phyloP scores from a whole-genome alignment of 2,888 invertebrate species.

The Scaeva pyrastri region DNA sequence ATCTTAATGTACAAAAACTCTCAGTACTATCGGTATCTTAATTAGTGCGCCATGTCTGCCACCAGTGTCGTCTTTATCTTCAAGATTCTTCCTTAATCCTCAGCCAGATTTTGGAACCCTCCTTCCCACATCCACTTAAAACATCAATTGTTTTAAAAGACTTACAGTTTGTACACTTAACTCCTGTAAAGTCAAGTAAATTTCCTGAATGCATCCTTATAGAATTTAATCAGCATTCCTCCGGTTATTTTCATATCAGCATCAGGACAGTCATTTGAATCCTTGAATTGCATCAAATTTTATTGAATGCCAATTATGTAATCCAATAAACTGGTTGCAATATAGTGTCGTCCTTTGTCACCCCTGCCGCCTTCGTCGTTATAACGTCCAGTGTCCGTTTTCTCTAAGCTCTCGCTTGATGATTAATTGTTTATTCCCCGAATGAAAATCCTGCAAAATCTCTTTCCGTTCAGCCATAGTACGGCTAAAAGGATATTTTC shows the following conservation, averaged over 20 bases:
- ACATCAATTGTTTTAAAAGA: neutral
- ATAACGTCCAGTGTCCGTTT: neutral
- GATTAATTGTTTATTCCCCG: constrained; percentile 63
- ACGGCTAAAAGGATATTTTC: neutral
- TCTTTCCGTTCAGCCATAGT: neutral
- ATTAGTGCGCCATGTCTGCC: too few species aligned
- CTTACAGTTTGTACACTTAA: neutral
- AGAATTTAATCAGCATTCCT: constrained; percentile 50
- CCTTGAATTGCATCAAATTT: constrained; percentile 45
- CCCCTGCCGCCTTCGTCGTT: too few species aligned
- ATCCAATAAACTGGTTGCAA: constrained; percentile 42
- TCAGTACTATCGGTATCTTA: too few species aligned
- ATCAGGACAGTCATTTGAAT: constrained; percentile 49
- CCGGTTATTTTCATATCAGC: constrained; percentile 51
- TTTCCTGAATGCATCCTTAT: constrained; percentile 31
- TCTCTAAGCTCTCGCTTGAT: constrained; percentile 30
- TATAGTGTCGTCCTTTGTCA: neutral
- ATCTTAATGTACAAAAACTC: too few species aligned
- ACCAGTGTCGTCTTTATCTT: too few species aligned
- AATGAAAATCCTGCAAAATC: constrained; percentile 39
- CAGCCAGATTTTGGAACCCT: too few species aligned
- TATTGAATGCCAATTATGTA: constrained; percentile 46
- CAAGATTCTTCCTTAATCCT: too few species aligned
- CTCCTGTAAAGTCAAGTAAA: neutral
- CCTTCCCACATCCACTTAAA: neutral